Evolutionary conservation across 2,797 vertebrate species (phyloP), one percentile per base, ranked within the genome.

Genomic region (Pteronotus mesoamericanus): DNA sequence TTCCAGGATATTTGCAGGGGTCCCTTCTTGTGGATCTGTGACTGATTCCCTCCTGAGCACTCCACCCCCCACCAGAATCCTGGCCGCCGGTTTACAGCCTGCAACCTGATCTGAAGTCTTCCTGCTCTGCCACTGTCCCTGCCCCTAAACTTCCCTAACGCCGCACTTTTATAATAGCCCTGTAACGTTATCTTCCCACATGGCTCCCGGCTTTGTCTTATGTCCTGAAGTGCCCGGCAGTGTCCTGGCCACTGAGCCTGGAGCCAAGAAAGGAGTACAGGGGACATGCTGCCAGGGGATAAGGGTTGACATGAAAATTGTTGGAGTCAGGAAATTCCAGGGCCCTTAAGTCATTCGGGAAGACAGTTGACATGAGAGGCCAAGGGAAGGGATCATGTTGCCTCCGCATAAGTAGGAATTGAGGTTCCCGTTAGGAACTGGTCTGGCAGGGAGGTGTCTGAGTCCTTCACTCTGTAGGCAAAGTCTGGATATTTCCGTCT

Each of bases 251-350:
- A 91, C 92, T 46, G 51, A 92, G 84, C 71, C 69, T 79, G 18
- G 53, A 78, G 88, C 88, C 94, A 92, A 84, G 97, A 82, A 95
- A 96, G 96, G 86, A 96, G 92, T 75, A 15, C 26, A 42, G 88
- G 92, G 88, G 80, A 92, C 94, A 59, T 4, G 72, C 89, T 96
- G 97, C 96, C 97, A 95, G 92, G 88, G 86, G 95, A 91, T 95
- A 94, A 95, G 94, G 80, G 92, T 53, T 96, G 95, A 95, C 85
- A 64, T 68, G 92, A 95, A 96, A 95, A 95, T 92, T 74, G 22
- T 95, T 15, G 16, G 95, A 94, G 95, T 97, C 96, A 97, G 97
- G 95, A 98, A 96, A 97, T 97, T 94, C 97, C 97, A 95, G 92
- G 88, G 37, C 42, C 95, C 94, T 89, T 91, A 94, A 95, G 94